phyloP scores from a whole-genome alignment of 2,113 vertebrate species.

The Microcebus tavaratra region DNA sequence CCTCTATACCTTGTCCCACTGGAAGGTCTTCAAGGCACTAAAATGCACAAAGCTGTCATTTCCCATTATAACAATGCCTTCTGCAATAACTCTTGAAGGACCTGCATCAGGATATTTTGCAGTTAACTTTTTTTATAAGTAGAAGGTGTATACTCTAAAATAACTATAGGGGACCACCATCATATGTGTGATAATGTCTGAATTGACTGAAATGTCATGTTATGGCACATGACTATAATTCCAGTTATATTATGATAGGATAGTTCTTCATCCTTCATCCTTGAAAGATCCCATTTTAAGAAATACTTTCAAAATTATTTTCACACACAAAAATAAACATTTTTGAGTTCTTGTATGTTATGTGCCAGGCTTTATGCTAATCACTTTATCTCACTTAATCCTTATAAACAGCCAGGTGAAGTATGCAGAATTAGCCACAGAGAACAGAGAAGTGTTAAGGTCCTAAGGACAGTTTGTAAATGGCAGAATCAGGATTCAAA shows the following conservation, averaged over 20 bases:
- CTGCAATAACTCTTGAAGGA: neutral
- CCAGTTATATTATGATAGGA: slow-evolving; percentile 1
- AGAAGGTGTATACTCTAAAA: neutral
- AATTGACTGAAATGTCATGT: neutral
- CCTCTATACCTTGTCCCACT: neutral
- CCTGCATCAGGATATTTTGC: neutral
- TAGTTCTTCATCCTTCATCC: slow-evolving; percentile 1
- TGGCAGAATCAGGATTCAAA: neutral
- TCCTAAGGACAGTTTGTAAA: neutral
- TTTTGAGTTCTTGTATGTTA: neutral
- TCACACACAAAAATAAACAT: neutral
- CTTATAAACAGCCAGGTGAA: neutral
- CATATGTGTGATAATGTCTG: neutral
- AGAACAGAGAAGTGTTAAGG: neutral
- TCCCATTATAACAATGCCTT: neutral
- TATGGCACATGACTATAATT: neutral
- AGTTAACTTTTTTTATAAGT: neutral
- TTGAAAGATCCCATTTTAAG: neutral
- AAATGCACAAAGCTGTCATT: neutral
- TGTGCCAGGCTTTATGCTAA: neutral
- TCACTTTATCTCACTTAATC: slow-evolving; percentile 11
- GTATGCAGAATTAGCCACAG: neutral
- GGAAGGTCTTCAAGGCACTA: neutral
- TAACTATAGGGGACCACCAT: neutral
- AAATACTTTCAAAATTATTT: neutral